Evolutionary conservation across 2,797 vertebrate species (phyloP).

Genomic region (Gymnocypris eckloni): DNA sequence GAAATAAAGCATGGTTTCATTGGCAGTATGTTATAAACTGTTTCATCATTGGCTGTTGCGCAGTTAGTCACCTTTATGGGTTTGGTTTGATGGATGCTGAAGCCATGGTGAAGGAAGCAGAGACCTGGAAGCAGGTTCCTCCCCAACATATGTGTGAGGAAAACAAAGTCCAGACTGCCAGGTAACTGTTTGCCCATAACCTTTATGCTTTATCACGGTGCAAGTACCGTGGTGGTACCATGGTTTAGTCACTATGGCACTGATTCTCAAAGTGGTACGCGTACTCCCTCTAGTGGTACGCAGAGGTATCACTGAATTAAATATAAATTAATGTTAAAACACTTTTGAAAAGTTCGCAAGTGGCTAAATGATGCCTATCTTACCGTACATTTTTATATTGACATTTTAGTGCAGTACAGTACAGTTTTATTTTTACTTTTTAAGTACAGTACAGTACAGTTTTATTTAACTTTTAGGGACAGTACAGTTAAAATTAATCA

Average conservation of each 20-base stretch:
- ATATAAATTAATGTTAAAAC: too few relatives aligned
- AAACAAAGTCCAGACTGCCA: slow-evolving; percentile 85
- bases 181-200: slow-evolving; percentile 74
- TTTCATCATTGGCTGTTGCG: slow-evolving; percentile 4
- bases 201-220: not conserved
- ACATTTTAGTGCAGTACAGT: too few relatives aligned
- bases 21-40: not conserved
- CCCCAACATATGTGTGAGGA: slow-evolving; percentile 89
- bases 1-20: not conserved
- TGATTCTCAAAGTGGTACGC: too few relatives aligned
- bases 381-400: too few relatives aligned
- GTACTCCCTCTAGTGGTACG: too few relatives aligned
- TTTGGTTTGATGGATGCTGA: slow-evolving; percentile 97
- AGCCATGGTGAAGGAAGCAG: slow-evolving; percentile 92
- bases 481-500: too few relatives aligned
- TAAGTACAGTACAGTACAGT: too few relatives aligned
- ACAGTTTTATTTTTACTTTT: too few relatives aligned
- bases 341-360: too few relatives aligned
- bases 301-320: too few relatives aligned
- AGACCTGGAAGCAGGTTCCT: slow-evolving; percentile 90
- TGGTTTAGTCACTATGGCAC: not conserved
- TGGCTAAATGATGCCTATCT: too few relatives aligned
- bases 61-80: slow-evolving; percentile 97
- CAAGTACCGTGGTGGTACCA: not conserved
- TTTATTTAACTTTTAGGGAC: too few relatives aligned